A percentile compares a stretch with the other conserved stretches of the same genome.
Conservation (phyloP, 2,113 vertebrate genomes). For the Chionomys nivalis region DNA sequence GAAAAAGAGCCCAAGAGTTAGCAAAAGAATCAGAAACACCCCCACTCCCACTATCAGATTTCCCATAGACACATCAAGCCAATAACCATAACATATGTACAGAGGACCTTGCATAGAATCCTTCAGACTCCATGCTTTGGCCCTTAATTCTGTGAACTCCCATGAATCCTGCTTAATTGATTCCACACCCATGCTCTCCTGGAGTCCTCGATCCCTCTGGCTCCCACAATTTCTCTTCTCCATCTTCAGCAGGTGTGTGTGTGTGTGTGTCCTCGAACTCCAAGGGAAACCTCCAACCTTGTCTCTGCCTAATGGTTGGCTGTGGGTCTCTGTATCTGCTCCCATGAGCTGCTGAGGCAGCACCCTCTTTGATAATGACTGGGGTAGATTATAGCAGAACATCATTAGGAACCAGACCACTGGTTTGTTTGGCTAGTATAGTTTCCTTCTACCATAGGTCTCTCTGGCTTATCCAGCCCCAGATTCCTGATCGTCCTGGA, state of each 20-base stretch:
- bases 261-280: not conserved
- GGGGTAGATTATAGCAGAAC: not conserved
- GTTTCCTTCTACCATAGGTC: not conserved
- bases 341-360: not conserved
- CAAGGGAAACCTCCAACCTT: not conserved
- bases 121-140: not conserved
- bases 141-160: not conserved
- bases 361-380: not conserved
- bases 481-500: not conserved
- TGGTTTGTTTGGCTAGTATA: not conserved
- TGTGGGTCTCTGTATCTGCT: not conserved
- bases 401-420: not conserved
- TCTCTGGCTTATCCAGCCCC: not conserved
- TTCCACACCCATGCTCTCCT: not conserved
- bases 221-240: not conserved
- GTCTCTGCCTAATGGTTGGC: not conserved
- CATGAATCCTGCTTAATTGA: not conserved
- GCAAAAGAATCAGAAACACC: not conserved
- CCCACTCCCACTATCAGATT: not conserved
- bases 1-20: not conserved
- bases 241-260: not conserved
- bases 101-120: not conserved
- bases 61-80: not conserved
- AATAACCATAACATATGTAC: not conserved
- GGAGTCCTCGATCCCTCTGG: not conserved